A percentile compares a stretch with the other conserved stretches of the same genome.
Conservation (phyloP, 2,113 vertebrate species). For the Naja naja region DNA sequence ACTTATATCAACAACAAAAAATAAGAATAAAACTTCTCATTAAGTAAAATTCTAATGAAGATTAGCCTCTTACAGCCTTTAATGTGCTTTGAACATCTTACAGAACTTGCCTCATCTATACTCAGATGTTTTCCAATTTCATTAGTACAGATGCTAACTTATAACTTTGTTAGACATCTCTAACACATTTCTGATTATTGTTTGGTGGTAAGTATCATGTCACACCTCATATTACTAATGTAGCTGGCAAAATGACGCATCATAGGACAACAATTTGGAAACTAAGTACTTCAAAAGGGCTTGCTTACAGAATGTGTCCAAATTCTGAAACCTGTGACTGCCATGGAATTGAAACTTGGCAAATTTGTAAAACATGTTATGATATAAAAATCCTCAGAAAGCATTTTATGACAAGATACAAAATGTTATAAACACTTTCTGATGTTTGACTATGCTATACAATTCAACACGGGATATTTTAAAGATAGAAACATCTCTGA, state of each 20-base stretch:
- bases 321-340: not conserved
- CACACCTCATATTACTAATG: not conserved
- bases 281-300: not conserved
- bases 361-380: not conserved
- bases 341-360: not conserved
- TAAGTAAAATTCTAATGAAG: not conserved
- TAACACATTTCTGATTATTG: not conserved
- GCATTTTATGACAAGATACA: not conserved
- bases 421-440: not conserved
- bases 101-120: not conserved
- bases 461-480: not conserved
- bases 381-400: not conserved
- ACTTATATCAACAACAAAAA: not conserved
- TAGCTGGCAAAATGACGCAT: not conserved
- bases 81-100: not conserved
- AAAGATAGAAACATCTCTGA: not conserved
- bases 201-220: not conserved
- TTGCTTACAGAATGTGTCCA: not conserved
- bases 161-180: not conserved
- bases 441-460: not conserved
- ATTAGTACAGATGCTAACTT: not conserved
- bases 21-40: not conserved
- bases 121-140: not conserved
- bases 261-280: not conserved
- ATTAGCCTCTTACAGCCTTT: not conserved